Percentiles rank a stretch among this genome's conserved stretches.
Evolutionary conservation across 2,113 vertebrate genomes (phyloP).

Genomic region (Hemicordylus capensis): DNA sequence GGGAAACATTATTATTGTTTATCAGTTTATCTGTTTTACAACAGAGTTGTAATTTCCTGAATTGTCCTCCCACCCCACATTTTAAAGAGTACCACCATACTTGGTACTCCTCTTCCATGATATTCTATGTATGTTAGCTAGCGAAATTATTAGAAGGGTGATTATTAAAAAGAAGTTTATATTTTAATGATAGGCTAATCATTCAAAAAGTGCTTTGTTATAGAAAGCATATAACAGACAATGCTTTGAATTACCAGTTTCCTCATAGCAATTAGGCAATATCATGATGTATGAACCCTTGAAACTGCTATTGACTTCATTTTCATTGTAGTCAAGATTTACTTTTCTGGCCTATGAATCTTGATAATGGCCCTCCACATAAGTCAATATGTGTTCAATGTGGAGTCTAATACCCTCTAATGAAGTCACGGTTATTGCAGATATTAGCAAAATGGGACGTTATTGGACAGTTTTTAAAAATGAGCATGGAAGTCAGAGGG

Average conservation of each 20-base stretch:
- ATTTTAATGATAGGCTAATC: background rate
- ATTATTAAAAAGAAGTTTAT: background rate
- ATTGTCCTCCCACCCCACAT: background rate
- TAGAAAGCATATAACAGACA: background rate
- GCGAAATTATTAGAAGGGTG: background rate
- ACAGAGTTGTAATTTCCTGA: background rate
- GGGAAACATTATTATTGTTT: background rate
- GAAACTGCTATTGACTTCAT: conserved; percentile 52
- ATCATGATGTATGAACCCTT: conserved; percentile 19
- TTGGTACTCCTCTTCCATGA: background rate
- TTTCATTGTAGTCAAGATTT: conserved; percentile 43
- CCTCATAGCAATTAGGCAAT: conserved; percentile 15
- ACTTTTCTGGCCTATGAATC: conserved; percentile 44
- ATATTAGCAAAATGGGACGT: conserved; percentile 26
- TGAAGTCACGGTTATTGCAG: conserved; percentile 48
- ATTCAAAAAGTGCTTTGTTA: background rate
- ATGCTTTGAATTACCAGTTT: background rate
- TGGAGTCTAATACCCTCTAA: conserved; percentile 37
- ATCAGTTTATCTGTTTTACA: background rate
- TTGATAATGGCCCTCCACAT: conserved; percentile 42
- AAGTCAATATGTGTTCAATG: conserved; percentile 35
- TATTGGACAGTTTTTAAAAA: conserved; percentile 32
- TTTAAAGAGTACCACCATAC: background rate
- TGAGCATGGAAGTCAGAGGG: background rate
- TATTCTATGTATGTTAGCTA: background rate